Conservation (phyloP, 2,888 invertebrate species). For the Xestia ashworthii region DNA sequence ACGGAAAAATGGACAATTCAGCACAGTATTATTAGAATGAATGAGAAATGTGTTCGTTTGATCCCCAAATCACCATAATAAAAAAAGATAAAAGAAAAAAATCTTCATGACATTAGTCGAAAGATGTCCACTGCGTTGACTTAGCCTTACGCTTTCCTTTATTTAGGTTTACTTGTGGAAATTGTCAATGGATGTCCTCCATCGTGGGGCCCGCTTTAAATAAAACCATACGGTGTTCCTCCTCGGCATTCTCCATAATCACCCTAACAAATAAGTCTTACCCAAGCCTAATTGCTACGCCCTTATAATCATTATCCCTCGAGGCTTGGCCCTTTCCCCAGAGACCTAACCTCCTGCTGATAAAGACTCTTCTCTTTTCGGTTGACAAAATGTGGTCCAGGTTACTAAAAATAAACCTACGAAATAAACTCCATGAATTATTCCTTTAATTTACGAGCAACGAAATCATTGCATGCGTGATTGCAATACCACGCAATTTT, state of each 20-base stretch:
- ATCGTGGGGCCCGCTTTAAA: background rate
- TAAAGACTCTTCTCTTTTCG: background rate
- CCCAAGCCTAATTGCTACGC: background rate
- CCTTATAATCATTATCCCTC: background rate
- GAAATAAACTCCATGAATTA: background rate
- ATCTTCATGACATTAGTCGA: background rate
- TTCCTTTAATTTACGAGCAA: background rate
- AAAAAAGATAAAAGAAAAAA: background rate
- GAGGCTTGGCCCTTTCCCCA: background rate
- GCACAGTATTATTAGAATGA: background rate
- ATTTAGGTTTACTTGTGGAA: background rate
- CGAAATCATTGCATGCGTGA: background rate
- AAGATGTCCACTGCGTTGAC: background rate
- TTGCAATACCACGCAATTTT: constrained; percentile 16
- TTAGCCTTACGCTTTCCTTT: background rate
- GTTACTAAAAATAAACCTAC: background rate
- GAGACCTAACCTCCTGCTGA: background rate
- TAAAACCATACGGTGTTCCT: background rate
- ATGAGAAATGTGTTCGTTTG: background rate
- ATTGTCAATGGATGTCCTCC: background rate
- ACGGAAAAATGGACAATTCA: background rate
- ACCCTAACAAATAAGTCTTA: background rate
- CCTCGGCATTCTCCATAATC: background rate
- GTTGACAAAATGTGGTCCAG: background rate
- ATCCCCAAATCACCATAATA: background rate